Percentiles rank a stretch among this genome's conserved stretches.
These are phyloP conservation scores for Drosophila leonis DNA, from an alignment of 2,888 invertebrate species.

Conservation along the genomic window DNA sequence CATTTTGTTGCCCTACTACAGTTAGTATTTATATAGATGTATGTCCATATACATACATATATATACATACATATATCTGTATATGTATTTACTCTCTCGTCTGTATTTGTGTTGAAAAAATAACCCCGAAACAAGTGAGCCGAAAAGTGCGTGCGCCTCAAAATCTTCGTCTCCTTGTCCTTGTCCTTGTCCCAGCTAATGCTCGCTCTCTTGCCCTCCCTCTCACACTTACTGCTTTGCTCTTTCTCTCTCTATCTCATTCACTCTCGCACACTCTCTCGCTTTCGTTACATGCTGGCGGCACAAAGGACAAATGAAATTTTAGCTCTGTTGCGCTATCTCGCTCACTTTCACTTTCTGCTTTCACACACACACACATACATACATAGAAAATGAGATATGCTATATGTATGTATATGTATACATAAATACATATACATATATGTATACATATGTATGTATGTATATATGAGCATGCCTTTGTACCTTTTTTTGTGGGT, in stretches of 20 bases:
- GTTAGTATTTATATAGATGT: not conserved
- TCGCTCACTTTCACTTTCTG: conserved; percentile 73
- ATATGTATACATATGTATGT: too few relatives aligned
- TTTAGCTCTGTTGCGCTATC: conserved; percentile 60
- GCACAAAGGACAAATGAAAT: conserved; percentile 74
- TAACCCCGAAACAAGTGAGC: conserved; percentile 33
- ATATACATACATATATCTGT: not conserved
- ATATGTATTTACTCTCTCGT: not conserved
- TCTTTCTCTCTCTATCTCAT: not conserved
- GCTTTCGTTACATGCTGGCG: conserved; percentile 7
- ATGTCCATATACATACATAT: too few relatives aligned
- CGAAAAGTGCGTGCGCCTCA: conserved; percentile 62
- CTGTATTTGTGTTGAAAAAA: conserved; percentile 9
- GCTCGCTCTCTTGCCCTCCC: not conserved
- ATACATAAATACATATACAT: not conserved
- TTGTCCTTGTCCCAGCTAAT: conserved; percentile 16
- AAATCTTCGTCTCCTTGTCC: conserved; percentile 13
- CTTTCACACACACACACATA: conserved; percentile 23
- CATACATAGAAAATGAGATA: conserved; percentile 2
- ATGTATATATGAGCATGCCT: too few relatives aligned
- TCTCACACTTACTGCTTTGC: not conserved
- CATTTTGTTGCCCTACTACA: conserved; percentile 8
- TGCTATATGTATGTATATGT: not conserved
- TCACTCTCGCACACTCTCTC: not conserved
- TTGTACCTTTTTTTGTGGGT: not conserved